Evolutionary conservation across 2,113 vertebrate species (phyloP).

Genomic region (Xiphophorus maculatus): DNA sequence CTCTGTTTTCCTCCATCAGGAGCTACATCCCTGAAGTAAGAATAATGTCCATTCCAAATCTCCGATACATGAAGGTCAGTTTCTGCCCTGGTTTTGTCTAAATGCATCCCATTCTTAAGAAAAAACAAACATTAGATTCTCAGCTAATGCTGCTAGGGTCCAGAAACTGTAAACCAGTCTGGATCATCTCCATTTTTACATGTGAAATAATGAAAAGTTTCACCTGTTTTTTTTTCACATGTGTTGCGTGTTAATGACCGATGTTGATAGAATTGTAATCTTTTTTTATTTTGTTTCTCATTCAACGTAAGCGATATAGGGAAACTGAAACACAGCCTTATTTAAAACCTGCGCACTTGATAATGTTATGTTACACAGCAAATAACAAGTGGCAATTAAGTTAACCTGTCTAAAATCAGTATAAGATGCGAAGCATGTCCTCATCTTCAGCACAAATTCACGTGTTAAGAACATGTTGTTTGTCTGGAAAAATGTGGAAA

Average conservation of each 20-base stretch:
- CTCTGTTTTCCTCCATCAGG: constrained; percentile 70
- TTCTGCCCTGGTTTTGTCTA: neutral
- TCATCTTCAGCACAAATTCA: neutral
- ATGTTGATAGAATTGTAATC: no score
- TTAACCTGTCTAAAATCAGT: no score
- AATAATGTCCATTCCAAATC: constrained; percentile 99
- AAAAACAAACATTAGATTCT: neutral
- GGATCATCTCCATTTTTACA: no score
- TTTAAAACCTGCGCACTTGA: no score
- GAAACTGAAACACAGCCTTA: no score
- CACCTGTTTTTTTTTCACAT: no score
- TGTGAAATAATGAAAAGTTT: neutral
- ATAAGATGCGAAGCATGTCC: neutral
- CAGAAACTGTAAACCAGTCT: neutral
- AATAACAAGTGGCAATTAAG: no score
- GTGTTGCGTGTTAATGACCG: no score
- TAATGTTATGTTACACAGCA: no score
- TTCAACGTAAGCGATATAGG: no score
- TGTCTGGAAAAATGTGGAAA: neutral
- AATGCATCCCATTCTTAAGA: neutral
- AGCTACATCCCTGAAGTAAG: constrained; percentile 98
- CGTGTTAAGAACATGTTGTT: neutral
- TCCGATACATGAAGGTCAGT: constrained; percentile 95
- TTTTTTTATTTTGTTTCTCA: no score
- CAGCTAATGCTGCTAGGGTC: no score